Percentiles rank a stretch among this genome's conserved stretches.
Conservation (phyloP, 2,113 vertebrate species). For the Eira barbara region DNA sequence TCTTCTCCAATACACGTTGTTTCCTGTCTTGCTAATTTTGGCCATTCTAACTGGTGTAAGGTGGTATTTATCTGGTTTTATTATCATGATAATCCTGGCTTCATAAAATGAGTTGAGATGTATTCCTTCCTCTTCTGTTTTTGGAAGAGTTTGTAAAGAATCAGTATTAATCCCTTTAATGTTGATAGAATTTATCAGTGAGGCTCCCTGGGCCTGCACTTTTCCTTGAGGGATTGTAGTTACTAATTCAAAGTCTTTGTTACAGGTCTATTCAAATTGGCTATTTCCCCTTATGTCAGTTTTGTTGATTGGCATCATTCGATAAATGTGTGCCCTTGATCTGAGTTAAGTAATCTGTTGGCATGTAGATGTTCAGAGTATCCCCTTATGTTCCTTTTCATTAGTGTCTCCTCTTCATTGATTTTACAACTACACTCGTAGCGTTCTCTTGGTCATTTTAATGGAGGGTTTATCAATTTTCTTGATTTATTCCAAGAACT, state of each 20-base stretch:
- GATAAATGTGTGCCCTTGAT: not conserved
- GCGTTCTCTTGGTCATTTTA: not conserved
- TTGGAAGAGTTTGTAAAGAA: not conserved
- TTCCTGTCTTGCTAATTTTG: no score
- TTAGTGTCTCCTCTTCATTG: not conserved
- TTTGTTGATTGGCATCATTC: not conserved
- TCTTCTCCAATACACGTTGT: no score
- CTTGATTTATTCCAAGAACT: not conserved
- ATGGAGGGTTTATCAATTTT: not conserved
- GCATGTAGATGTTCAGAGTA: not conserved
- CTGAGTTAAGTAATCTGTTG: not conserved
- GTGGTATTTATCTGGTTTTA: not conserved
- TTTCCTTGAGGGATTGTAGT: not conserved
- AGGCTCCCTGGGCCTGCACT: not conserved
- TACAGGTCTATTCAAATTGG: not conserved
- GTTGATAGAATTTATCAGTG: not conserved
- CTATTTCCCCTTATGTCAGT: not conserved
- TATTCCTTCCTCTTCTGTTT: not conserved
- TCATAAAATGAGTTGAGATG: not conserved
- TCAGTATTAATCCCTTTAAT: not conserved
- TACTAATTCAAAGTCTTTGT: not conserved
- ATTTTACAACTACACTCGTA: not conserved
- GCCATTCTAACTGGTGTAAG: no score
- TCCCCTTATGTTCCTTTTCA: not conserved
- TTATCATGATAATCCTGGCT: not conserved